phyloP scores from a whole-genome alignment of 2,888 invertebrate genomes.

The Ectemnius lituratus region DNA sequence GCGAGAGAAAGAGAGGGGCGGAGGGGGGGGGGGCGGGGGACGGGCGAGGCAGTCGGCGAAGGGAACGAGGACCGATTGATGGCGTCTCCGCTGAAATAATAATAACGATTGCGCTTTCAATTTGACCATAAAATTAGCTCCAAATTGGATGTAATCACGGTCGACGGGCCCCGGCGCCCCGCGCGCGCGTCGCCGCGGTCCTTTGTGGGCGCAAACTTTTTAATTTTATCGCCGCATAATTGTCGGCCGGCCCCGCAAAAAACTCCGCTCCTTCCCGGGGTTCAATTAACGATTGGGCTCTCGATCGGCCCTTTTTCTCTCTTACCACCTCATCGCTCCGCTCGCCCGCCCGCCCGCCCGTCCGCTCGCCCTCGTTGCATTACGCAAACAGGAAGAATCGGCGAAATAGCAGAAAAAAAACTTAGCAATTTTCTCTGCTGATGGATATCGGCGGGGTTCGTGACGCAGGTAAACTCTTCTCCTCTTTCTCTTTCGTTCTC shows the following conservation, averaged over 20 bases:
- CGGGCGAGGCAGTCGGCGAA: no score
- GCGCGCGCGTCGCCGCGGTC: not conserved
- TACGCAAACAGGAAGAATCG: not conserved
- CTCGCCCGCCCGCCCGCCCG: not conserved
- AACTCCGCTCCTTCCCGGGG: not conserved
- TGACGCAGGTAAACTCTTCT: no score
- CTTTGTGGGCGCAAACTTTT: constrained; percentile 21
- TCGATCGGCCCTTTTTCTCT: constrained; percentile 1
- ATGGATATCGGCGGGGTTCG: not conserved
- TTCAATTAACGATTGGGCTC: not conserved
- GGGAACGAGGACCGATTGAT: constrained; percentile 24
- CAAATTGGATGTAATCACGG: constrained; percentile 42
- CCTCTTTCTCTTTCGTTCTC: no score
- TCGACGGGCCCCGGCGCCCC: constrained; percentile 23
- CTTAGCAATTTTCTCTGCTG: constrained; percentile 2
- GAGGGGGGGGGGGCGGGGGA: no score
- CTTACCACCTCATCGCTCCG: not conserved
- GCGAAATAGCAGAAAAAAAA: constrained; percentile 2
- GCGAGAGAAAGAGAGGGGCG: no score
- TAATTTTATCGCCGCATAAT: constrained; percentile 8
- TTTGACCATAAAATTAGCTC: constrained; percentile 45
- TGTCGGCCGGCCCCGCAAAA: constrained; percentile 2
- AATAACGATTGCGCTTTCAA: constrained; percentile 49
- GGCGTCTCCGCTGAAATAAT: constrained; percentile 40
- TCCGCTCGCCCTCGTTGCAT: not conserved